These are phyloP conservation scores for Drosophila oshimai DNA, from an alignment of 1,140 invertebrate genomes.

Conservation along the genomic window DNA sequence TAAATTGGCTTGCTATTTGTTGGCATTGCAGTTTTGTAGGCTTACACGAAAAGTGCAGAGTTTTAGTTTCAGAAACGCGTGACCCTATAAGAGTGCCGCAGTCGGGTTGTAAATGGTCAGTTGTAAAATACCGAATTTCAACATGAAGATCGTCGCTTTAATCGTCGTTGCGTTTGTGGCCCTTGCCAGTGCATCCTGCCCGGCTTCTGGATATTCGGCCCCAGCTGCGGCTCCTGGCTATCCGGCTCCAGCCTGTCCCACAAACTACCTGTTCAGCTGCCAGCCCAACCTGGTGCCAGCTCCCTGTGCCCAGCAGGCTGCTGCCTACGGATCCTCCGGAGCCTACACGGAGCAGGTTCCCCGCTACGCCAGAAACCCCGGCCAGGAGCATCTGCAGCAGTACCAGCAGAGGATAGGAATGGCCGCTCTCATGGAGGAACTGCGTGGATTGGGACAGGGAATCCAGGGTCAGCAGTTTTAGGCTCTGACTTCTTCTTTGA, in stretches of 20 bases:
- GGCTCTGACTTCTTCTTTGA: neutral
- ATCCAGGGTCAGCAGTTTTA: conserved; percentile 29
- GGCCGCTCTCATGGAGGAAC: conserved; percentile 22
- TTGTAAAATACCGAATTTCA: neutral
- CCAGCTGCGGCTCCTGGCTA: conserved; percentile 3
- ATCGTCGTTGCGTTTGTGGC: conserved; percentile 19
- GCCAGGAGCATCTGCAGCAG: conserved; percentile 10
- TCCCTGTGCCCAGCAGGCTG: conserved; percentile 43
- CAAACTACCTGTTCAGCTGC: conserved; percentile 75
- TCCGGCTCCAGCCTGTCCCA: conserved; percentile 59
- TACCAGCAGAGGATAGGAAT: neutral
- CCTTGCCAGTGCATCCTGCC: conserved; percentile 25
- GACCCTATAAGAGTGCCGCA: conserved; percentile 8
- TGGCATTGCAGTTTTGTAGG: conserved; percentile 12
- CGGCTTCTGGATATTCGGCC: neutral
- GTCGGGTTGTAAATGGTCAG: neutral
- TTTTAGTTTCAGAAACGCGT: neutral
- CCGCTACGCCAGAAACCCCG: conserved; percentile 18
- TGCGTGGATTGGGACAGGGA: conserved; percentile 18
- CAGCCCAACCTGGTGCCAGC: conserved; percentile 61
- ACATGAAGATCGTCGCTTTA: conserved; percentile 39
- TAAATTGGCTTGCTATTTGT: neutral
- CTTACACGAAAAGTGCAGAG: conserved; percentile 3
- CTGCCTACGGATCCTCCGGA: conserved; percentile 53
- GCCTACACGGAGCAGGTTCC: conserved; percentile 63